Percentiles rank a stretch among this genome's conserved stretches.
Evolutionary conservation across 30 jellyfish, hydroid and myxozoan species (phyloP).

Genomic region (Aurelia aurita): DNA sequence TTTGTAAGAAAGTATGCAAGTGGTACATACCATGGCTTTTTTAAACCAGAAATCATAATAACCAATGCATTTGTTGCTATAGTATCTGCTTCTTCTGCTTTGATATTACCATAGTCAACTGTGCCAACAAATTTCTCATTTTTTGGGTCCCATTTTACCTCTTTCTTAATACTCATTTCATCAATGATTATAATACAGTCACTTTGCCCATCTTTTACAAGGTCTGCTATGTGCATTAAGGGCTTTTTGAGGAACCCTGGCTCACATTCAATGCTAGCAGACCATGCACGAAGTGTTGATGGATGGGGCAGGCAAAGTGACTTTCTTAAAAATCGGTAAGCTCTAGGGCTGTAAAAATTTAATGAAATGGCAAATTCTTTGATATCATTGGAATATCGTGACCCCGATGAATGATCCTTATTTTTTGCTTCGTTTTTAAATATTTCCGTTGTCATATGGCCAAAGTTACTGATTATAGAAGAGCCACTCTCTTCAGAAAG

Average conservation of each 20-base stretch:
- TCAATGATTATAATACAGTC: slow-evolving; percentile 28
- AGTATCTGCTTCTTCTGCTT: slow-evolving; percentile 22
- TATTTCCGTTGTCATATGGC: background rate
- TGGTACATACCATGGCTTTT: slow-evolving; percentile 25
- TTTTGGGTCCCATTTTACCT: slow-evolving; percentile 31
- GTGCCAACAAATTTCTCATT: slow-evolving; percentile 43
- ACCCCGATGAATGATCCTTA: background rate
- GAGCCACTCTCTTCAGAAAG: background rate
- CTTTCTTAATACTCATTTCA: slow-evolving; percentile 30
- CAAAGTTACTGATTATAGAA: background rate
- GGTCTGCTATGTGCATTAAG: background rate
- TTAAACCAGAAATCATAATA: slow-evolving; percentile 15
- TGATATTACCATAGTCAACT: slow-evolving; percentile 37
- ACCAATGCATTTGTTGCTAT: slow-evolving; percentile 42
- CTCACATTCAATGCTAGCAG: slow-evolving; percentile 24
- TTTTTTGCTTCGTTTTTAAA: background rate
- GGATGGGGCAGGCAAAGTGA: slow-evolving; percentile 44
- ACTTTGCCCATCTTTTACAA: background rate
- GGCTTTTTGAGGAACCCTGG: slow-evolving; percentile 31
- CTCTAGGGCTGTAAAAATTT: slow-evolving; percentile 37
- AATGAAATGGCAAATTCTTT: slow-evolving; percentile 47
- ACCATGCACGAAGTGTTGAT: slow-evolving; percentile 22
- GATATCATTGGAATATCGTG: slow-evolving; percentile 7
- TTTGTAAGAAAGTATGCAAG: slow-evolving; percentile 32
- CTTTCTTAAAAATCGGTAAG: slow-evolving; percentile 19